These are phyloP conservation scores for Bombus difficillimus DNA, from an alignment of 1,140 invertebrate species.

Conservation along the genomic window DNA sequence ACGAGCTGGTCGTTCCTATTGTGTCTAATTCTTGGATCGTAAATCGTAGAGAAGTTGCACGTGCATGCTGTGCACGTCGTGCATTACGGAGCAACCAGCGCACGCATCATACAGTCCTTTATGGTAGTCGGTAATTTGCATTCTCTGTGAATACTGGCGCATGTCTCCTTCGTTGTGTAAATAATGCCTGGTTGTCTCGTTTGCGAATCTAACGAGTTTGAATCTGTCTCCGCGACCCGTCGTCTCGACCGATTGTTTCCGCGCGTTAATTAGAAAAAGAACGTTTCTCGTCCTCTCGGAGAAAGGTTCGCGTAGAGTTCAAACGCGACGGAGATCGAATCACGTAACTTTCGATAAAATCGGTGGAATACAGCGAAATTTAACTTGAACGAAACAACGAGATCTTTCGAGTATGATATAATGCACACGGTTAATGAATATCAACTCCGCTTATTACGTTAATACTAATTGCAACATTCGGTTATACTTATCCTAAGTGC, in stretches of 20 bases:
- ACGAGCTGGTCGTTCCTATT: slow-evolving; percentile 60
- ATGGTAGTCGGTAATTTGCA: slow-evolving; percentile 63
- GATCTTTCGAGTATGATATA: too few species aligned
- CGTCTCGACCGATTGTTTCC: not conserved
- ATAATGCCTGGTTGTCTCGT: slow-evolving; percentile 38
- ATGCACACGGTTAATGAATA: too few species aligned
- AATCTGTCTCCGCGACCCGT: not conserved
- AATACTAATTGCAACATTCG: too few species aligned
- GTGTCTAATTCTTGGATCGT: slow-evolving; percentile 69
- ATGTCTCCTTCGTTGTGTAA: slow-evolving; percentile 42
- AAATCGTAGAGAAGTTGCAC: slow-evolving; percentile 62
- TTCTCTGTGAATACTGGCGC: slow-evolving; percentile 30
- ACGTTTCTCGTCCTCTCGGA: not conserved
- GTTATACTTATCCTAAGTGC: too few species aligned
- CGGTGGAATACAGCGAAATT: not conserved
- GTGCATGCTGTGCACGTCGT: slow-evolving; percentile 56
- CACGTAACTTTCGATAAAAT: too few species aligned
- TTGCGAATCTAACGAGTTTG: slow-evolving; percentile 20
- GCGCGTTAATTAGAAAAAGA: not conserved
- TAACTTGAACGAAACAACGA: not conserved
- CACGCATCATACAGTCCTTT: slow-evolving; percentile 56
- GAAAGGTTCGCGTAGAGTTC: not conserved
- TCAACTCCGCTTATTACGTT: too few species aligned
- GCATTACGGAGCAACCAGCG: slow-evolving; percentile 46
- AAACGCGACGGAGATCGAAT: too few species aligned